Percentiles rank a stretch among this genome's conserved stretches.
These are phyloP conservation scores for Sitobion miscanthi DNA, from an alignment of 1,140 invertebrate species.

Conservation along the genomic window DNA sequence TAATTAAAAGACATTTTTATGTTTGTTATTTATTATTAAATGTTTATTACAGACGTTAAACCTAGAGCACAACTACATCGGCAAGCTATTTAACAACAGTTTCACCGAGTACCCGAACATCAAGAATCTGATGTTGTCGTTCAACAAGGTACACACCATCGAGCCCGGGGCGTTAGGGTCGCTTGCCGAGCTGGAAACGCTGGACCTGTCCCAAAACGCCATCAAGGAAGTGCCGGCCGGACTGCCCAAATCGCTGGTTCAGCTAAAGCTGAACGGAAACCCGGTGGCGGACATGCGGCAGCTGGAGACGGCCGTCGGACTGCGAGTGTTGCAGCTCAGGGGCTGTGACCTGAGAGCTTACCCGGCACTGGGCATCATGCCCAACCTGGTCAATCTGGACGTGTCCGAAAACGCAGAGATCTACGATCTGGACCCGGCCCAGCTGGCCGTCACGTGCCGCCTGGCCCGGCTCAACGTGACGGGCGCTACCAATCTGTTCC, in stretches of 20 bases:
- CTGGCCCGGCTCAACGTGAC: constrained; percentile 31
- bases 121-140: constrained; percentile 6
- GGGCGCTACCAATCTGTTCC: background rate
- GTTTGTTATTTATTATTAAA: background rate
- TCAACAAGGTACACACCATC: constrained; percentile 1
- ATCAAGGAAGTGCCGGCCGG: constrained; percentile 2
- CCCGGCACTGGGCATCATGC: constrained; percentile 25
- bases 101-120: constrained; percentile 27
- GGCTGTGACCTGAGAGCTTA: background rate
- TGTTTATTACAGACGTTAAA: background rate
- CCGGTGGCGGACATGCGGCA: background rate
- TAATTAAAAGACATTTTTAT: background rate
- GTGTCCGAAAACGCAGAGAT: background rate
- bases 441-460: constrained; percentile 27
- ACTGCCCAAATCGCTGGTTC: background rate
- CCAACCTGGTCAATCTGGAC: constrained; percentile 36
- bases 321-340: background rate
- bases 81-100: constrained; percentile 27
- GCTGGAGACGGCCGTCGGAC: background rate
- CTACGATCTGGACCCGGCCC: background rate
- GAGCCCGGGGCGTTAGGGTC: background rate
- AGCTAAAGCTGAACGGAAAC: background rate
- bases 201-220: constrained; percentile 25
- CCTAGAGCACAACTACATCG: constrained; percentile 1
- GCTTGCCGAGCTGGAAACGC: background rate